phyloP scores from a whole-genome alignment of 2,113 vertebrate species.

The Catharus minimus region DNA sequence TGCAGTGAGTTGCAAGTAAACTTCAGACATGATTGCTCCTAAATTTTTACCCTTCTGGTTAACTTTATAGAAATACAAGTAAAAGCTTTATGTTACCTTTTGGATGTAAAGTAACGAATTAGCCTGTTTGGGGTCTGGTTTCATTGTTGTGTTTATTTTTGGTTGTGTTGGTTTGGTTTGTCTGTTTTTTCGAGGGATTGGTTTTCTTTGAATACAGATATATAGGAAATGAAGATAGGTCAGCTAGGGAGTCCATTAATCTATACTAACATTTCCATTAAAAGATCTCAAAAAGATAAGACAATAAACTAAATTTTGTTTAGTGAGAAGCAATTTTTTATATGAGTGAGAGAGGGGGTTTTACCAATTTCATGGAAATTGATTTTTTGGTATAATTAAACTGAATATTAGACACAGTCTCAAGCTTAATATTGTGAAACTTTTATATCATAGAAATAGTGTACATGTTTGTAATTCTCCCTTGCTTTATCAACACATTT shows the following conservation, averaged over 20 bases:
- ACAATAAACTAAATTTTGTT: background rate
- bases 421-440: background rate
- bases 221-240: background rate
- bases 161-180: background rate
- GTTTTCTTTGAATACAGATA: background rate
- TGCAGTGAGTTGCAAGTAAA: background rate
- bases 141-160: background rate
- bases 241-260: background rate
- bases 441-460: background rate
- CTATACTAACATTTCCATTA: background rate
- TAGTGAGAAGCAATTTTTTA: background rate
- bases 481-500: background rate
- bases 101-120: background rate
- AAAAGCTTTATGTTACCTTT: background rate
- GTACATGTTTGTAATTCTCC: background rate
- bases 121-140: background rate
- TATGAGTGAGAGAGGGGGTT: background rate
- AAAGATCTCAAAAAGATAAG: background rate
- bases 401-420: background rate
- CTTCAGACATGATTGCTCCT: background rate
- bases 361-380: background rate
- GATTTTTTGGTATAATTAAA: background rate
- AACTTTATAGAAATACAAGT: background rate
- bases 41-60: background rate
- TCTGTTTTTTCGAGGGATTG: background rate